Evolutionary conservation across 2,888 invertebrate species (phyloP).

Genomic region (Pilophorus perplexus): DNA sequence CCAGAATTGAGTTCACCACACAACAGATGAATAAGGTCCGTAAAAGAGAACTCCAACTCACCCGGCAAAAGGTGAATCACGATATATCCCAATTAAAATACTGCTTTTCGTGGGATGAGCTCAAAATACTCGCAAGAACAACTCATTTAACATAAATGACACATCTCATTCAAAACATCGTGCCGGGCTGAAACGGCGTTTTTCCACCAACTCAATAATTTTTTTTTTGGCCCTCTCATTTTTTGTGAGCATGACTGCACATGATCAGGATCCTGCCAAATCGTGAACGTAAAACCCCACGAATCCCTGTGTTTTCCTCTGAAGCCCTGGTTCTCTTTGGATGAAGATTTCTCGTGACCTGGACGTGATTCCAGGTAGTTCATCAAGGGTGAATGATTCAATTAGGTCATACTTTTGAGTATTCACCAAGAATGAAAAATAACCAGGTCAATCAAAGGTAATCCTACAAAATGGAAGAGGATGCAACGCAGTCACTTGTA

Average conservation of each 20-base stretch:
- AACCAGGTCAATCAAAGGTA: too few species aligned
- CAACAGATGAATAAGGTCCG: slow-evolving; percentile 4
- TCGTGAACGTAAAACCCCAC: slow-evolving; percentile 8
- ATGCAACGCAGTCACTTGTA: too few species aligned
- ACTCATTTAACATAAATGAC: slow-evolving; percentile 14
- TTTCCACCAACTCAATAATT: not conserved
- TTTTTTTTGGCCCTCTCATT: not conserved
- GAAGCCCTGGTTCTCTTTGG: too few species aligned
- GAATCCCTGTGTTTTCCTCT: too few species aligned
- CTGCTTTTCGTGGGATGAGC: slow-evolving; percentile 9
- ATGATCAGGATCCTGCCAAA: slow-evolving; percentile 15
- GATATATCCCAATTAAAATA: slow-evolving; percentile 4
- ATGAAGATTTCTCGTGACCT: too few species aligned
- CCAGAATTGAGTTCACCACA: slow-evolving; percentile 3
- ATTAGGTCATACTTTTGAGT: too few species aligned
- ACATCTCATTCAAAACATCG: not conserved
- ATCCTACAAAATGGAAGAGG: too few species aligned
- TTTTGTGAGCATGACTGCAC: slow-evolving; percentile 5
- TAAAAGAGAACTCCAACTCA: slow-evolving; percentile 4
- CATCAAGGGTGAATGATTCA: too few species aligned
- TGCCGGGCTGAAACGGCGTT: not conserved
- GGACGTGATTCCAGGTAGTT: too few species aligned
- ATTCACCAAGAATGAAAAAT: too few species aligned
- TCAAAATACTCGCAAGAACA: not conserved
- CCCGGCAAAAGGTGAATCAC: slow-evolving; percentile 21